These are phyloP conservation scores for Atherix ibis DNA, from an alignment of 2,888 invertebrate species.

Conservation along the genomic window DNA sequence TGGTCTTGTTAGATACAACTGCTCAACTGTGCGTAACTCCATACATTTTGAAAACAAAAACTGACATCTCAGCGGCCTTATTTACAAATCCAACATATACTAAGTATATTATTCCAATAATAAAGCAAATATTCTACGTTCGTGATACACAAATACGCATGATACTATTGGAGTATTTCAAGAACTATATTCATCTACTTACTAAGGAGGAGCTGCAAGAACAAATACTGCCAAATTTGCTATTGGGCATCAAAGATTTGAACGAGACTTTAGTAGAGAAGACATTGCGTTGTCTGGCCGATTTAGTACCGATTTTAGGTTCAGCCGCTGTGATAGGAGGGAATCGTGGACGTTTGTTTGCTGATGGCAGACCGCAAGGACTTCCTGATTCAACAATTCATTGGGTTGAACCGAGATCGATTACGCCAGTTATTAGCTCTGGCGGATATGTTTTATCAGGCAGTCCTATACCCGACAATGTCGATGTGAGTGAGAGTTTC, in stretches of 20 bases:
- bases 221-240: constrained; percentile 70
- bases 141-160: constrained; percentile 70
- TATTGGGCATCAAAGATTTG: constrained; percentile 74
- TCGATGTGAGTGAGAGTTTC: constrained; percentile 15
- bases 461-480: constrained; percentile 25
- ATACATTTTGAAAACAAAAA: constrained; percentile 36
- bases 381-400: constrained; percentile 17
- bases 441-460: constrained; percentile 26
- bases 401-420: constrained; percentile 29
- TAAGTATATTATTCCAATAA: constrained; percentile 56
- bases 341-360: constrained; percentile 63
- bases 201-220: constrained; percentile 58
- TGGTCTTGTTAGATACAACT: constrained; percentile 68
- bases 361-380: constrained; percentile 60
- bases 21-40: constrained; percentile 42
- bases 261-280: constrained; percentile 69
- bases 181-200: constrained; percentile 57
- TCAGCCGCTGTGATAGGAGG: constrained; percentile 76
- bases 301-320: constrained; percentile 71
- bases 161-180: constrained; percentile 62
- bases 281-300: constrained; percentile 66
- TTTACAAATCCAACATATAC: constrained; percentile 54
- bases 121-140: constrained; percentile 68
- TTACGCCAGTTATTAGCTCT: constrained; percentile 26
- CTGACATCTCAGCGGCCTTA: constrained; percentile 38